A percentile compares a stretch with the other conserved stretches of the same genome.
Conservation (phyloP, 2,888 invertebrate species). For the Sialis fuliginosa region DNA sequence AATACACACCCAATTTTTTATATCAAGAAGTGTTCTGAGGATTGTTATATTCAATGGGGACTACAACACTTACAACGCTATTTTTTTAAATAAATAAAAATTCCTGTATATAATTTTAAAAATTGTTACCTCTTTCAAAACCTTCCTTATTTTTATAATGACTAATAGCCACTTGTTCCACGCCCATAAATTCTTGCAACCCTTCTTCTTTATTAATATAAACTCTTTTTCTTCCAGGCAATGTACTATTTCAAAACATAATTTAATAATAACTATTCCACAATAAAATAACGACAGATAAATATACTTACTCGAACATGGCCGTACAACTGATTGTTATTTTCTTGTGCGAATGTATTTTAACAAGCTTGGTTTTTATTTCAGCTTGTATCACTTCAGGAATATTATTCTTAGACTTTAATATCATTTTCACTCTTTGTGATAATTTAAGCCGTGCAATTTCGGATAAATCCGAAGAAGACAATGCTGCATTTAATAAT, state of each 20-base stretch:
- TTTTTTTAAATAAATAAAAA: too few relatives aligned
- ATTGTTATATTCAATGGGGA: too few relatives aligned
- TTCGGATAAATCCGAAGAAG: slow-evolving; percentile 13
- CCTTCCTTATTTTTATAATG: slow-evolving; percentile 29
- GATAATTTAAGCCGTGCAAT: slow-evolving; percentile 13
- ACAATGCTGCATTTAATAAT: slow-evolving; percentile 27
- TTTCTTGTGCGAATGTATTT: background rate
- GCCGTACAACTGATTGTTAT: background rate
- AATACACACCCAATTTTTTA: too few relatives aligned
- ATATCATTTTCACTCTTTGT: slow-evolving; percentile 10
- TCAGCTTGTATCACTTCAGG: too few relatives aligned
- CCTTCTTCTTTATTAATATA: slow-evolving; percentile 16
- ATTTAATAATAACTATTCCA: background rate
- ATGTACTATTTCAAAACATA: background rate
- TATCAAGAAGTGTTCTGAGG: too few relatives aligned
- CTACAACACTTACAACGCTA: too few relatives aligned
- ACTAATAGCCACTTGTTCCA: slow-evolving; percentile 35
- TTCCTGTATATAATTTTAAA: background rate
- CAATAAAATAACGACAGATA: background rate
- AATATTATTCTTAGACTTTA: slow-evolving; percentile 4
- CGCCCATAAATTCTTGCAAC: slow-evolving; percentile 27
- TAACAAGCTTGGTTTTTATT: background rate
- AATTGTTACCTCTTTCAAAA: slow-evolving; percentile 24
- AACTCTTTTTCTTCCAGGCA: slow-evolving; percentile 17
- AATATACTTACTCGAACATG: background rate